phyloP scores from a whole-genome alignment of 2,888 invertebrate genomes.

The Synergus itoensis region DNA sequence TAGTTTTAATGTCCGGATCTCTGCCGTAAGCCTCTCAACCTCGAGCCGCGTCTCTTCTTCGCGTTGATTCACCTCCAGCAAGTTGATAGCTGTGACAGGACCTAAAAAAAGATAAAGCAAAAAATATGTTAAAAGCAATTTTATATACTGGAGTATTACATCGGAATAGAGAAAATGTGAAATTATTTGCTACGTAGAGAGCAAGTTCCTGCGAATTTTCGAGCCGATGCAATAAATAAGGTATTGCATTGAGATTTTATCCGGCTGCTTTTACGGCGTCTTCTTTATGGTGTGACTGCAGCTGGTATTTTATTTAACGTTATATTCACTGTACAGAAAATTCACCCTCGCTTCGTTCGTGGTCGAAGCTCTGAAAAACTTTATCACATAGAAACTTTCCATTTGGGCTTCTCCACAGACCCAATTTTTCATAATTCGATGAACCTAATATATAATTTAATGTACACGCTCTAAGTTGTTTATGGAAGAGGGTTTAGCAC shows the following conservation, averaged over 20 bases:
- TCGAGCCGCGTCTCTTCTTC: constrained; percentile 83
- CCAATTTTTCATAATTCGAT: constrained; percentile 56
- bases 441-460: constrained; percentile 44
- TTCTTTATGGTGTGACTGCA: constrained; percentile 61
- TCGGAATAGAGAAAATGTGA: not conserved
- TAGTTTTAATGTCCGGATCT: constrained; percentile 82
- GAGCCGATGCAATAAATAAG: constrained; percentile 42
- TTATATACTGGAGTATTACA: not conserved
- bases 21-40: constrained; percentile 82
- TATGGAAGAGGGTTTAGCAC: not conserved
- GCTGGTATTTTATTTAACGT: constrained; percentile 50
- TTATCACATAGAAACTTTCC: constrained; percentile 59
- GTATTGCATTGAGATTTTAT: constrained; percentile 53
- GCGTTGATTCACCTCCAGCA: constrained; percentile 79
- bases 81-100: constrained; percentile 73
- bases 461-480: not conserved
- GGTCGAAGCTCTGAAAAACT: constrained; percentile 54
- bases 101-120: constrained; percentile 49
- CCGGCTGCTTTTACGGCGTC: constrained; percentile 50
- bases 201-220: not conserved
- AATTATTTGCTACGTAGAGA: not conserved
- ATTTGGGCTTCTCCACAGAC: constrained; percentile 49
- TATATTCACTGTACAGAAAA: constrained; percentile 51
- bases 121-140: constrained; percentile 2
- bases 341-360: constrained; percentile 50